Percentiles rank a stretch among this genome's conserved stretches.
Conservation (phyloP, 2,888 invertebrate genomes). For the Scaptomyza parva region DNA sequence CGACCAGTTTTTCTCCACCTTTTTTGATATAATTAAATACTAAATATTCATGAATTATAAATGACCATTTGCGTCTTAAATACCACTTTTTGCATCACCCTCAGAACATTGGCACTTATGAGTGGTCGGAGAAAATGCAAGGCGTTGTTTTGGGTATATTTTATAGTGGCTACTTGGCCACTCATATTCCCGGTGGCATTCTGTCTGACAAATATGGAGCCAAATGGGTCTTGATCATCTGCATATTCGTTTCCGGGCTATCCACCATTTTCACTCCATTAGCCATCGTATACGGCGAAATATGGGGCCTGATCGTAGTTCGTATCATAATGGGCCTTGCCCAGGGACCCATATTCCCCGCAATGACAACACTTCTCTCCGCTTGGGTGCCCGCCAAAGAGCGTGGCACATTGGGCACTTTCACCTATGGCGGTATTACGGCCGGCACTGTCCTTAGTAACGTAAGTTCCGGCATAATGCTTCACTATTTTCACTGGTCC, state of each 20-base stretch:
- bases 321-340: conserved; percentile 91
- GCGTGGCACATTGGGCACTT: conserved; percentile 89
- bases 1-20: too few relatives aligned
- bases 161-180: conserved; percentile 92
- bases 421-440: conserved; percentile 91
- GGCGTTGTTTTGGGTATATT: conserved; percentile 91
- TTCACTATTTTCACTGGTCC: conserved; percentile 88
- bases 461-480: conserved; percentile 88
- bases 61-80: too few relatives aligned
- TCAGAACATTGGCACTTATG: conserved; percentile 84
- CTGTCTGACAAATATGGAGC: conserved; percentile 92
- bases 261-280: conserved; percentile 33
- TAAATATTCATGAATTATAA: too few relatives aligned
- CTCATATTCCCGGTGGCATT: conserved; percentile 92
- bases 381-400: conserved; percentile 92
- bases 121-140: conserved; percentile 89
- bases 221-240: conserved; percentile 91
- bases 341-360: conserved; percentile 93
- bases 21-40: too few relatives aligned
- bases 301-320: conserved; percentile 87
- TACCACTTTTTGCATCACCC: too few relatives aligned
- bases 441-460: conserved; percentile 87
- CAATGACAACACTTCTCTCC: conserved; percentile 90
- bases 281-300: neutral
- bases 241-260: conserved; percentile 89